Percentiles rank a stretch among this genome's conserved stretches.
These are phyloP conservation scores for Crocallis elinguaria DNA, from an alignment of 2,888 invertebrate species.

Conservation along the genomic window DNA sequence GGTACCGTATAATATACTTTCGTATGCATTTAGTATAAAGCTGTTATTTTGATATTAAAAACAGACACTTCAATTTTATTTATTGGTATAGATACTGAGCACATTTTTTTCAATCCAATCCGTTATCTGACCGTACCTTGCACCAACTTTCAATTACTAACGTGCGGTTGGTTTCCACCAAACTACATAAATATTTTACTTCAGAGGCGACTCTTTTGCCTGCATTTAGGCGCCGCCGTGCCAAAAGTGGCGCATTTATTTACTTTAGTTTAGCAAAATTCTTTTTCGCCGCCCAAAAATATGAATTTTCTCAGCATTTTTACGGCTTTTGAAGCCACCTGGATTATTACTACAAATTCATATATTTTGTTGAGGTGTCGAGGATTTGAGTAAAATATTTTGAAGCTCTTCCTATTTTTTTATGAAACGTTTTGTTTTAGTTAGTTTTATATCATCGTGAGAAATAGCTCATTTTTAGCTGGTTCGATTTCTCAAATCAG, in stretches of 20 bases:
- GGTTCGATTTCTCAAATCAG: too few relatives aligned
- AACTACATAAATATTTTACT: constrained; percentile 50
- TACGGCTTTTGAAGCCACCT: constrained; percentile 11
- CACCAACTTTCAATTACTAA: constrained; percentile 45
- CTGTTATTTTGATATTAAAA: not conserved
- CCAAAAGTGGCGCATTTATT: constrained; percentile 22
- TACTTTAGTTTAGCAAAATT: constrained; percentile 13
- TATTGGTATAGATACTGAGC: not conserved
- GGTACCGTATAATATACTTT: too few relatives aligned
- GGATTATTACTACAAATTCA: constrained; percentile 12
- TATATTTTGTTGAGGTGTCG: constrained; percentile 13
- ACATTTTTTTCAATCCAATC: not conserved
- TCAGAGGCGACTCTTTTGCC: constrained; percentile 21
- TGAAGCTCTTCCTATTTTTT: too few relatives aligned
- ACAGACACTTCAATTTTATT: not conserved
- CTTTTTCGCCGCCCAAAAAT: constrained; percentile 10
- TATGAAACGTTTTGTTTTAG: too few relatives aligned
- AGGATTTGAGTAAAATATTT: constrained; percentile 8
- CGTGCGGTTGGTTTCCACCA: constrained; percentile 38
- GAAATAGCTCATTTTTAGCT: too few relatives aligned
- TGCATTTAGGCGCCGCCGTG: constrained; percentile 15
- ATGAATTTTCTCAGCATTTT: constrained; percentile 15
- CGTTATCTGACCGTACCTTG: constrained; percentile 24
- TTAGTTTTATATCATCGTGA: too few relatives aligned
- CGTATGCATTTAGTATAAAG: not conserved